These are phyloP conservation scores for Brachionus sp. DNA, from an alignment of 1,140 invertebrate genomes.

Conservation along the genomic window DNA sequence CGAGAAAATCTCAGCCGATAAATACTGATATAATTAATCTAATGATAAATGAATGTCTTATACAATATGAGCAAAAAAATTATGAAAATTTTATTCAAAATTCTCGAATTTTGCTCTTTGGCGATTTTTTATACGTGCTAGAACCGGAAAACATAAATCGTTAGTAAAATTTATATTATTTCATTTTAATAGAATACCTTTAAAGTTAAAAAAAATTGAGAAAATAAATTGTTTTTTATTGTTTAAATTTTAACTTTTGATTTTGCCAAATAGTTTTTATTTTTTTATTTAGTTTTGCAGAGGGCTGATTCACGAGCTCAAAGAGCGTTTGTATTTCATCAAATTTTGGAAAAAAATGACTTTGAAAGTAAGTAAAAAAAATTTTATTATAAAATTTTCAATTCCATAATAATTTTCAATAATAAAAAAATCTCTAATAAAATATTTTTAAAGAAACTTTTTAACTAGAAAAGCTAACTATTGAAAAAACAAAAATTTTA, in stretches of 20 bases:
- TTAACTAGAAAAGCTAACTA: no score
- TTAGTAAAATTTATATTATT: neutral
- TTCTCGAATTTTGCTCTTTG: slow-evolving; percentile 22
- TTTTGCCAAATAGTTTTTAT: neutral
- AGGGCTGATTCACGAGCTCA: slow-evolving; percentile 31
- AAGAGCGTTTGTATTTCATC: slow-evolving; percentile 25
- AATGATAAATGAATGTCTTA: slow-evolving; percentile 28
- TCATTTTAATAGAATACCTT: no score
- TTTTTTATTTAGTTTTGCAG: neutral
- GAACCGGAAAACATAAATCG: neutral
- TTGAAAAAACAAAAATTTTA: no score
- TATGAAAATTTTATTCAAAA: slow-evolving; percentile 24
- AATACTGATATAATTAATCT: slow-evolving; percentile 6
- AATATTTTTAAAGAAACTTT: no score
- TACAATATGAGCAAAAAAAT: neutral
- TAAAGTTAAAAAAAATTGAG: neutral
- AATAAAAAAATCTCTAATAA: no score
- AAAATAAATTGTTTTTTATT: neutral
- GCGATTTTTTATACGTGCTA: slow-evolving; percentile 9
- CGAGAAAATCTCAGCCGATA: neutral
- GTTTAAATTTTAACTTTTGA: neutral
- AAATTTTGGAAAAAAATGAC: slow-evolving; percentile 36
- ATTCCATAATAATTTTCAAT: neutral
- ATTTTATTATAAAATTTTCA: neutral
- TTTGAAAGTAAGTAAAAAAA: neutral